These are phyloP conservation scores for Eclectus roratus DNA, from an alignment of 2,113 vertebrate genomes.

Conservation along the genomic window DNA sequence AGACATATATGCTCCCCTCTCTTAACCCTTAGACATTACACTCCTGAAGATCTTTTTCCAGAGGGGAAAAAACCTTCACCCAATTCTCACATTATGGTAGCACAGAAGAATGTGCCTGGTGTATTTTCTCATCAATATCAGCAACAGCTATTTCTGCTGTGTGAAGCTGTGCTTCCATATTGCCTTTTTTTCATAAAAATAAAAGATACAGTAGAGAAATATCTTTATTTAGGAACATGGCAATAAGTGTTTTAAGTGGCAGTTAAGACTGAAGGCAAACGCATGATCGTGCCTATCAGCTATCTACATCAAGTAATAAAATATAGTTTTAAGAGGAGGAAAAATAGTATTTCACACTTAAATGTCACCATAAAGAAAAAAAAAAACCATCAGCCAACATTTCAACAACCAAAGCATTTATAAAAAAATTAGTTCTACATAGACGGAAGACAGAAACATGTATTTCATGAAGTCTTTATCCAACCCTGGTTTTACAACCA, in stretches of 20 bases:
- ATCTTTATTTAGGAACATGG: constrained; percentile 10
- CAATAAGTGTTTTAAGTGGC: neutral
- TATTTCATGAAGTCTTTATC: neutral
- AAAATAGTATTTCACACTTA: neutral
- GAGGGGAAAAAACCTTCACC: neutral
- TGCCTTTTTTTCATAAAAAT: neutral
- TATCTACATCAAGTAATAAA: neutral
- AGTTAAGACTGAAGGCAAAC: neutral
- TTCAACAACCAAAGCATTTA: neutral
- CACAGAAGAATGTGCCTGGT: neutral
- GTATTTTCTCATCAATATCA: neutral
- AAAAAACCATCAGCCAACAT: neutral
- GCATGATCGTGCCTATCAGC: neutral
- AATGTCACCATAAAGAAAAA: neutral
- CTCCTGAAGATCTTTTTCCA: neutral
- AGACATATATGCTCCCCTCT: neutral
- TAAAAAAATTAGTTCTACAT: neutral
- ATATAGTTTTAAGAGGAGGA: neutral
- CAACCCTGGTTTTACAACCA: neutral
- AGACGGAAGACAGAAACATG: neutral
- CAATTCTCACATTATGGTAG: neutral
- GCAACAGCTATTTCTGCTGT: neutral
- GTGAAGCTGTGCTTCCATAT: neutral
- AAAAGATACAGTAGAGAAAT: neutral
- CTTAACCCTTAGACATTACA: neutral